phyloP scores from a whole-genome alignment of 2,113 vertebrate species.

The Amblyornis subalaris region DNA sequence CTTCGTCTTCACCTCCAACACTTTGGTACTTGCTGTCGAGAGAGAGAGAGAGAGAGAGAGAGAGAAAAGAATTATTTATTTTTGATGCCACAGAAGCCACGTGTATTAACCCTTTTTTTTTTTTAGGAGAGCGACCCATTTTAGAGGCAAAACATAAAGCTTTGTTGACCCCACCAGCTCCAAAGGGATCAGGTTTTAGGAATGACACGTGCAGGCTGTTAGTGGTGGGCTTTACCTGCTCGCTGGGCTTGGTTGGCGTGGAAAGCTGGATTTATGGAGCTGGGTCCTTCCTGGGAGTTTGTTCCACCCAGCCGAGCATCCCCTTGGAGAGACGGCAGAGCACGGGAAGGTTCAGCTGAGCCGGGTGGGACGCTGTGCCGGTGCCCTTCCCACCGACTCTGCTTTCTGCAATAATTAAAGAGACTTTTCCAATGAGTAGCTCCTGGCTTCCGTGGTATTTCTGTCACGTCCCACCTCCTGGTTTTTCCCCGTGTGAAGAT shows the following conservation, averaged over 20 bases:
- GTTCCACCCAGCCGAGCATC: neutral
- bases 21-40: constrained; percentile 66
- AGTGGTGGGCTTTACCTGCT: neutral
- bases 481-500: neutral
- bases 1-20: constrained; percentile 62
- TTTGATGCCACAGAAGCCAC: constrained; percentile 71
- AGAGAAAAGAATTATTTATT: constrained; percentile 57
- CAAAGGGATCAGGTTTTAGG: neutral
- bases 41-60: constrained; percentile 7
- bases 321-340: neutral
- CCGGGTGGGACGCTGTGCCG: neutral
- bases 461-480: accelerated
- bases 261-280: neutral
- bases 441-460: constrained; percentile 6
- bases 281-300: neutral
- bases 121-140: neutral
- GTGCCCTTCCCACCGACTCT: neutral
- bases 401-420: constrained; percentile 38
- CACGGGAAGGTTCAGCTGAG: neutral
- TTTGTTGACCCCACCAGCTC: neutral
- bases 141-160: neutral
- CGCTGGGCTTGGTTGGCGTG: neutral
- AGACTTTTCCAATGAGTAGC: neutral
- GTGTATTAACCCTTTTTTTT: neutral
- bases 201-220: neutral